Base-by-base conservation (phyloP, 2,888 invertebrate genomes). In the Tachina lurida region DNA sequence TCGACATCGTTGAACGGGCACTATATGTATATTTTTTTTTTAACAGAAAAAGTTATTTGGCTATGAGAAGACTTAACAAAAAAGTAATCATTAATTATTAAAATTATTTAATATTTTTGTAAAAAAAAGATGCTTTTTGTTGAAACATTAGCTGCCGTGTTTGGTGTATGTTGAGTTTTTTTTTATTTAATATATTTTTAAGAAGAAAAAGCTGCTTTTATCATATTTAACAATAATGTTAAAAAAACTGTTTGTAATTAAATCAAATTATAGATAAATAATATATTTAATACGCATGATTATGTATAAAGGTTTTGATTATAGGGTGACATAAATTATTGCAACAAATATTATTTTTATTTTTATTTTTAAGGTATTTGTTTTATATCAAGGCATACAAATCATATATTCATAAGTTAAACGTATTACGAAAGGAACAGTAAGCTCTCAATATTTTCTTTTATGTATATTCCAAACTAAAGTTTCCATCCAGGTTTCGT, bases 41-140 rank as follows among this genome's bases (percentile, higher is more conserved):
- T 87, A 88, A 88, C 88, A 88, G 83, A 84, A 73, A 68, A 88
- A 88, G 84, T 76, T 88, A 88, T 89, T 88, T 88, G 87, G 84
- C 86, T 88, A 86, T 88, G 87, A 88, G 81, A 87, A 84, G 84
- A 84, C 87, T 82, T 90, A 90, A 90, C 90, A 91, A 90, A 90
- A 91, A 91, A 88, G 88, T 90, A 88, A 75, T 88, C 89, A 90
- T 90, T 90, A 65, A 75, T 75, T 79, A 58, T 52, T 78, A 65
- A 62, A 81, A 76, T 80, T 70, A 67, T 60, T 54, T 19, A 52
- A 45, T 73, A 65, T 71, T 62, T 74, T 70, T 13, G 43, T 31
- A 58, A 71, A 82, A 76, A 76, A 54, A 62, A 82, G 79, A 83
- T 83, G 83, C 67, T 79, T 67, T 76, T 86, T 75, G 19, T 79